These are phyloP conservation scores for Lamellibrachia satsuma DNA, from an alignment of 2,888 invertebrate genomes.

Conservation along the genomic window DNA sequence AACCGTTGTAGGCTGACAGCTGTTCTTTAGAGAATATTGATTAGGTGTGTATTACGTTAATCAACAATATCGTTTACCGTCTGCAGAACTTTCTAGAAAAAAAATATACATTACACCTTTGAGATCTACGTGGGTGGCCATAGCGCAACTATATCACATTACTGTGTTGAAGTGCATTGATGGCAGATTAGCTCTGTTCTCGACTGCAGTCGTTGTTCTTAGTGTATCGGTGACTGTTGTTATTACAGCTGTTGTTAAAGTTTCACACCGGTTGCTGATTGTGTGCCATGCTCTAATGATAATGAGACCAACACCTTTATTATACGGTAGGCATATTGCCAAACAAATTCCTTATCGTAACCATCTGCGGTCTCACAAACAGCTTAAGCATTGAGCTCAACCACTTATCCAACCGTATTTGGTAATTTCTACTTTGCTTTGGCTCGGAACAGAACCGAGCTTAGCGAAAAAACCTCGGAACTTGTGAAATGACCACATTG, in stretches of 20 bases:
- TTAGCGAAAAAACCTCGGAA: not conserved
- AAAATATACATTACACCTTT: not conserved
- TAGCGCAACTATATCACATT: not conserved
- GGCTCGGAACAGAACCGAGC: not conserved
- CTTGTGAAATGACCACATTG: not conserved
- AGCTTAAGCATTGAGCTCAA: not conserved
- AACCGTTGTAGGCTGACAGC: not conserved
- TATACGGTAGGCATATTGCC: not conserved
- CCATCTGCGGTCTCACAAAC: not conserved
- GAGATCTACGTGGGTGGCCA: not conserved
- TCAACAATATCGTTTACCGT: not conserved
- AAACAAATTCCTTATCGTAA: not conserved
- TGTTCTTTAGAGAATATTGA: not conserved
- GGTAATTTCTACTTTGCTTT: not conserved
- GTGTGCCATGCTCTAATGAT: not conserved
- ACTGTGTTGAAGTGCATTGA: not conserved
- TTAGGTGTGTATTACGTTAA: not conserved
- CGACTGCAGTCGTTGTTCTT: not conserved
- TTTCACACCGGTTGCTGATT: not conserved
- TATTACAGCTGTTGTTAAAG: not conserved
- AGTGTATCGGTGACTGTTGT: not conserved
- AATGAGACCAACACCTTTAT: not conserved
- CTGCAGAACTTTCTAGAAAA: not conserved
- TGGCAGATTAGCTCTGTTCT: not conserved
- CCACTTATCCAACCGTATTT: not conserved